phyloP scores from a whole-genome alignment of 92 coral and sea anemone species.

The Porites cylindrica region DNA sequence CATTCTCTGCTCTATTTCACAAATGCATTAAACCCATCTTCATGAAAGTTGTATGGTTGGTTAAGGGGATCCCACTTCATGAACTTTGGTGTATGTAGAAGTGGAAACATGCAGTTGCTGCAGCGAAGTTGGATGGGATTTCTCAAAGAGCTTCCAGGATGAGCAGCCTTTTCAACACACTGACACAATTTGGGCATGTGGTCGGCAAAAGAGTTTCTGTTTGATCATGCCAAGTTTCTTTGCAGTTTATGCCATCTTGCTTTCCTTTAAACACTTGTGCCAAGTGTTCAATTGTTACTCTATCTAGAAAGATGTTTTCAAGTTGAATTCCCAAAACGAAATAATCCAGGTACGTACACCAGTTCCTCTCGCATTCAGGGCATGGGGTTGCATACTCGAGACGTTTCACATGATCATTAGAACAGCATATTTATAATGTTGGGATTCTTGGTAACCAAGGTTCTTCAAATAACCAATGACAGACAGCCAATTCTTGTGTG shows the following conservation, averaged over 20 bases:
- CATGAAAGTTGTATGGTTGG: slow-evolving; percentile 15
- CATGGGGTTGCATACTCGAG: slow-evolving; percentile 51
- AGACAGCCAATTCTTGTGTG: slow-evolving; percentile 64
- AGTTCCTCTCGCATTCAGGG: slow-evolving; percentile 59
- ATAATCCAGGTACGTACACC: slow-evolving; percentile 56
- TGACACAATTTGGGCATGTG: slow-evolving; percentile 66
- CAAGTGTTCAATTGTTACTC: slow-evolving; percentile 42
- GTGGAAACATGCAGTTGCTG: slow-evolving; percentile 45
- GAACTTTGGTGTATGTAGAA: slow-evolving; percentile 38
- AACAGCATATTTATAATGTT: slow-evolving; percentile 72
- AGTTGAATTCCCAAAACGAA: slow-evolving; percentile 69
- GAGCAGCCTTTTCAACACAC: slow-evolving; percentile 36
- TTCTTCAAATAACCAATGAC: slow-evolving; percentile 53
- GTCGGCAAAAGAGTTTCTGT: slow-evolving; percentile 57
- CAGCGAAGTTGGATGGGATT: slow-evolving; percentile 45
- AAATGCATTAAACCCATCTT: slow-evolving; percentile 37
- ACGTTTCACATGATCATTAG: slow-evolving; percentile 56
- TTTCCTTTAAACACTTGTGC: slow-evolving; percentile 60
- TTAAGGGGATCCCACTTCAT: slow-evolving; percentile 15
- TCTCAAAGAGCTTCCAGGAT: slow-evolving; percentile 3
- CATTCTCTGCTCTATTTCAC: slow-evolving; percentile 11
- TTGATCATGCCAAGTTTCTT: slow-evolving; percentile 67
- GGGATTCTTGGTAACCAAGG: slow-evolving; percentile 62
- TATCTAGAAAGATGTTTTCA: slow-evolving; percentile 51
- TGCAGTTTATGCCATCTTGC: slow-evolving; percentile 1